These are phyloP conservation scores for Coranthus polyacanthus DNA, from an alignment of 2,797 vertebrate species.

Conservation along the genomic window DNA sequence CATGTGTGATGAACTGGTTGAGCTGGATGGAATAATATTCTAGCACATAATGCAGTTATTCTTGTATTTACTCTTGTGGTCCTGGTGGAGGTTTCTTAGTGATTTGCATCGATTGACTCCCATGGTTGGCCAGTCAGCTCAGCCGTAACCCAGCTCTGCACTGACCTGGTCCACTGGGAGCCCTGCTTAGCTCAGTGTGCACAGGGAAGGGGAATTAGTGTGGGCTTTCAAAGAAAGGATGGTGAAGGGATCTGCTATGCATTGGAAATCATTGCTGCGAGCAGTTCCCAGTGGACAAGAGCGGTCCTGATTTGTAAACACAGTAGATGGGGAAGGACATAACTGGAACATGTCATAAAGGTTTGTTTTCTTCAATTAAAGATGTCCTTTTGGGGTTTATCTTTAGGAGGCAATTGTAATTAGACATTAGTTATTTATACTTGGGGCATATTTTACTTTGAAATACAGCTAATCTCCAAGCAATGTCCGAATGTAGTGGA, in stretches of 20 bases:
- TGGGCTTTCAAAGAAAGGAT: constrained; percentile 75
- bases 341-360: constrained; percentile 43
- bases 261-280: constrained; percentile 78
- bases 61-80: constrained; percentile 32
- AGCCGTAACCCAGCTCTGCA: constrained; percentile 60
- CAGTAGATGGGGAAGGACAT: constrained; percentile 52
- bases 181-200: constrained; percentile 70
- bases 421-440: constrained; percentile 19
- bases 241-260: constrained; percentile 70
- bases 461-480: constrained; percentile 9
- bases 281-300: constrained; percentile 63
- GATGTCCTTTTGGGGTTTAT: constrained; percentile 30
- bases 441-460: neutral
- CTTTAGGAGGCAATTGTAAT: constrained; percentile 24
- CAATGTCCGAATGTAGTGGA: neutral
- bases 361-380: constrained; percentile 55
- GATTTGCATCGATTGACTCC: constrained; percentile 77
- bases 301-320: constrained; percentile 70
- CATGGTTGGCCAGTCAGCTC: constrained; percentile 64
- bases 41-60: neutral
- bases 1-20: constrained; percentile 8
- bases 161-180: constrained; percentile 67
- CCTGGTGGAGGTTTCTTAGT: constrained; percentile 50
- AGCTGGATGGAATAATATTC: constrained; percentile 23
- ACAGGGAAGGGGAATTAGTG: constrained; percentile 73